These are phyloP conservation scores for Cheirogaleus medius DNA, from an alignment of 2,113 vertebrate species.

Conservation along the genomic window DNA sequence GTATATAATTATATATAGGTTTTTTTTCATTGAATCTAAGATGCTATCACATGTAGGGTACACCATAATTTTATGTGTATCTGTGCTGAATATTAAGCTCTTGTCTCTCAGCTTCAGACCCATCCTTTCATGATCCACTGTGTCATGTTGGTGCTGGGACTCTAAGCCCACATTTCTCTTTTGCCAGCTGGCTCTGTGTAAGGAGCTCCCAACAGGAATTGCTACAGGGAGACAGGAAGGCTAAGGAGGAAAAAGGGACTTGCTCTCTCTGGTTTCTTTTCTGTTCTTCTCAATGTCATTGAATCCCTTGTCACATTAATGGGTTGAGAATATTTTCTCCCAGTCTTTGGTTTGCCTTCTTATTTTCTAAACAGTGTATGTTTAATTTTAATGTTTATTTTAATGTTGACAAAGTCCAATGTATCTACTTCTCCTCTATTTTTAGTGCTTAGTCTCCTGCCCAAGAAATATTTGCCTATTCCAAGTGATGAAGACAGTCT, in stretches of 20 bases:
- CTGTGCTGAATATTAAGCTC: not conserved
- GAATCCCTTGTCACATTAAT: not conserved
- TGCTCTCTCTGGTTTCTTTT: not conserved
- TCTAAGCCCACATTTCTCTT: not conserved
- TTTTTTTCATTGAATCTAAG: not conserved
- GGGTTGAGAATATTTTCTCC: not conserved
- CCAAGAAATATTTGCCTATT: not conserved
- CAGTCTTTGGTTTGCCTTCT: not conserved
- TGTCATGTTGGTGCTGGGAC: too few species aligned
- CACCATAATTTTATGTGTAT: not conserved
- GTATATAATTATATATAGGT: not conserved
- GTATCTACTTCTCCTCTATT: not conserved
- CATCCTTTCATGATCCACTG: not conserved
- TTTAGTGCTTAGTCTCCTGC: not conserved
- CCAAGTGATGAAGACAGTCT: not conserved
- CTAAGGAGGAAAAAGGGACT: not conserved
- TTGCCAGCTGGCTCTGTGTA: not conserved
- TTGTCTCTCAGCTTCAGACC: not conserved
- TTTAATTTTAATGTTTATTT: not conserved
- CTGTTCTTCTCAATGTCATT: not conserved
- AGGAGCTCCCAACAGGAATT: not conserved
- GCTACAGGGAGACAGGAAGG: not conserved
- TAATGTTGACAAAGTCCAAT: not conserved
- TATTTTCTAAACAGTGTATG: not conserved
- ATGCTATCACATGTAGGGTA: not conserved